Evolutionary conservation across 2,888 invertebrate species (phyloP).

Genomic region (Diarsia brunnea): DNA sequence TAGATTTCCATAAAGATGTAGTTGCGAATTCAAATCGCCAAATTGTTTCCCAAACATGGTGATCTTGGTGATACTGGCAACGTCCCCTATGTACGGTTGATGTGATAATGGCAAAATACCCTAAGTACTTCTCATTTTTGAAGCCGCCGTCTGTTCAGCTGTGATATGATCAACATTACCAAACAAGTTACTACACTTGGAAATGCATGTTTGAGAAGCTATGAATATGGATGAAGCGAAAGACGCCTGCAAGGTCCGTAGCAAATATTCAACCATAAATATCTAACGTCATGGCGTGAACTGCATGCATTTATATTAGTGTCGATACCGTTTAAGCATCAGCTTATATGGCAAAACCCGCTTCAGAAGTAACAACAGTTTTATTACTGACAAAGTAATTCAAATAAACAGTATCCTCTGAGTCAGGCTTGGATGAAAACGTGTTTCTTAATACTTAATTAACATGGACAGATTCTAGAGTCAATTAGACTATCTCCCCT

Average conservation of each 20-base stretch:
- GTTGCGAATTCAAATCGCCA: neutral
- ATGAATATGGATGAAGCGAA: constrained; percentile 59
- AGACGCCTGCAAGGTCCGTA: constrained; percentile 29
- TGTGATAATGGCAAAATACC: no score
- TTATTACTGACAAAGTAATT: constrained; percentile 24
- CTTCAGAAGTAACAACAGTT: constrained; percentile 31
- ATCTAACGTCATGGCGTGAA: constrained; percentile 49
- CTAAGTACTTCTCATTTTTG: constrained; percentile 3
- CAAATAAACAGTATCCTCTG: constrained; percentile 39
- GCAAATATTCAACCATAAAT: constrained; percentile 55
- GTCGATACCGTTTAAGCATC: constrained; percentile 30
- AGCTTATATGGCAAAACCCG: constrained; percentile 40
- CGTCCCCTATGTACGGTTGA: neutral
- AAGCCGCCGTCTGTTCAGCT: constrained; percentile 4
- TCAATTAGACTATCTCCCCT: constrained; percentile 65
- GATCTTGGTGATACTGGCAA: neutral
- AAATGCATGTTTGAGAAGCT: constrained; percentile 50
- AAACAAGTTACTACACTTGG: constrained; percentile 46
- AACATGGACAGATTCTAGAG: constrained; percentile 50
- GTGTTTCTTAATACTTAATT: constrained; percentile 63
- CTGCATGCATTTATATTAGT: constrained; percentile 58
- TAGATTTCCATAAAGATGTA: neutral
- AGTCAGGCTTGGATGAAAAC: constrained; percentile 55
- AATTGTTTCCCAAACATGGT: neutral
- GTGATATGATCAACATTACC: constrained; percentile 23